phyloP scores from a whole-genome alignment of 2,113 vertebrate species.

The Platysternon megacephalum region DNA sequence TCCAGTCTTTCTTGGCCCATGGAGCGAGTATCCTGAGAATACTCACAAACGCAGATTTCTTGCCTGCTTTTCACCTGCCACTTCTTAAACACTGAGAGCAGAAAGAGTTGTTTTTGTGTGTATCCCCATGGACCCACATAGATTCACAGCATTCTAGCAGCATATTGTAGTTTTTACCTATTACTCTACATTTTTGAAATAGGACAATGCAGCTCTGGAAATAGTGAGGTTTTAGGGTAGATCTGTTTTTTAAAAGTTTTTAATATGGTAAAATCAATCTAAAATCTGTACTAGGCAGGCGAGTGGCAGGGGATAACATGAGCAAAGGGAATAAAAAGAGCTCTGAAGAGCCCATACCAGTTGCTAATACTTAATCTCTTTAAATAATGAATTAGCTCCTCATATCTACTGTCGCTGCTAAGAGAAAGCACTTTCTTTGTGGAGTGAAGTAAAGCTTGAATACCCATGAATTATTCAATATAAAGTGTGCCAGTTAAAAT shows the following conservation, averaged over 20 bases:
- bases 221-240: slow-evolving; percentile 61
- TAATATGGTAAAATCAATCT: slow-evolving; percentile 82
- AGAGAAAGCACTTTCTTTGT: slow-evolving; percentile 99
- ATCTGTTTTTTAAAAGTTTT: slow-evolving; percentile 73
- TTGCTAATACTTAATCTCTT: slow-evolving; percentile 94
- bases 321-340: slow-evolving; percentile 88
- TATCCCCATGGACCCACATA: slow-evolving; percentile 21
- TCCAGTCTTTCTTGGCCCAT: background rate
- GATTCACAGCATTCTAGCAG: slow-evolving; percentile 49
- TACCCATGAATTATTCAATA: slow-evolving; percentile 99
- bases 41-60: slow-evolving; percentile 27
- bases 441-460: slow-evolving; percentile 97
- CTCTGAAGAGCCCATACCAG: slow-evolving; percentile 82
- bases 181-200: slow-evolving; percentile 67
- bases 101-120: slow-evolving; percentile 42
- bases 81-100: slow-evolving; percentile 54
- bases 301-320: slow-evolving; percentile 82
- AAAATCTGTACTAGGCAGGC: slow-evolving; percentile 77
- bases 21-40: slow-evolving; percentile 11
- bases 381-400: slow-evolving; percentile 99
- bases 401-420: slow-evolving; percentile 96
- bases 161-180: background rate
- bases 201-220: slow-evolving; percentile 65
- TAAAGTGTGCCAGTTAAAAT: slow-evolving; percentile 97
- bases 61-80: slow-evolving; percentile 30